phyloP scores from a whole-genome alignment of 1,140 invertebrate species.

The Magallana angulata region DNA sequence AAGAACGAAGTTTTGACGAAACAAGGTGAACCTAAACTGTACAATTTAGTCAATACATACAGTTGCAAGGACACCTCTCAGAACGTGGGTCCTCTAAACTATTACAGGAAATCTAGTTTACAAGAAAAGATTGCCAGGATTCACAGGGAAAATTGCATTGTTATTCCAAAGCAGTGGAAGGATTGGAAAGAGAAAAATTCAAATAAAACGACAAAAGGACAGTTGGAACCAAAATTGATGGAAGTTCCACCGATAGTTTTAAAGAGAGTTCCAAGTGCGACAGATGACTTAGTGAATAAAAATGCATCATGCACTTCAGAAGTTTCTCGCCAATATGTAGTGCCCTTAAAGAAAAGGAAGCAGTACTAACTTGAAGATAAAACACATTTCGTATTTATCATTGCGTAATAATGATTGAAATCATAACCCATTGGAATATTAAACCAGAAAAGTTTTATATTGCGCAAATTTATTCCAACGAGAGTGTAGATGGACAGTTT shows the following conservation, averaged over 20 bases:
- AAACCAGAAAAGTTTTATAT: too few species aligned
- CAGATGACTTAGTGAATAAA: not conserved
- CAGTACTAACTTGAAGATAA: not conserved
- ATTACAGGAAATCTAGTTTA: not conserved
- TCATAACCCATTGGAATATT: too few species aligned
- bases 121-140: not conserved
- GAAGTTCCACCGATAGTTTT: too few species aligned
- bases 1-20: too few species aligned
- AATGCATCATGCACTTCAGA: too few species aligned
- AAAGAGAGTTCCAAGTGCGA: not conserved
- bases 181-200: not conserved
- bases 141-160: not conserved
- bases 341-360: conserved; percentile 15
- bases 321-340: not conserved
- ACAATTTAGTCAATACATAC: not conserved
- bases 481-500: too few species aligned
- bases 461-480: too few species aligned
- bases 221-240: too few species aligned
- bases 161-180: conserved; percentile 15
- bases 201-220: not conserved
- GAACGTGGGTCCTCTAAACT: not conserved
- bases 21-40: not conserved
- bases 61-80: not conserved
- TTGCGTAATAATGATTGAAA: too few species aligned
- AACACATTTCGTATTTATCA: too few species aligned